Evolutionary conservation across 2,888 invertebrate species (phyloP), one percentile per base, ranked within the genome.

Genomic region (Hyposoter didymator): DNA sequence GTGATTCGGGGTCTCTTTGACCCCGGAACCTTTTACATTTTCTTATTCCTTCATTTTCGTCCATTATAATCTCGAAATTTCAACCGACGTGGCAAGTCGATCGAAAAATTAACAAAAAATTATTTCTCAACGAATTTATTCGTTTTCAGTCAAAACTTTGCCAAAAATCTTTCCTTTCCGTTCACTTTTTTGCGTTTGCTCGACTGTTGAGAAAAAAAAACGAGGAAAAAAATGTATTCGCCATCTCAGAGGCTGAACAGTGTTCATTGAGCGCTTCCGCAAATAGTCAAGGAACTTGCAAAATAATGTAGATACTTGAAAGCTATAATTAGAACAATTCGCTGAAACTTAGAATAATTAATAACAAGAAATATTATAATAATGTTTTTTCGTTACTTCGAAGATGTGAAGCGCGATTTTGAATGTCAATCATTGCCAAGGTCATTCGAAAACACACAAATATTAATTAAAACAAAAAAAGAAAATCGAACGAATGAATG

Each of bases 1-100:
- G 93, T 59, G 92, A 93, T 84, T 89, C 91, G 74, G 89, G 85
- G 78, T 87, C 74, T 84, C 87, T 90, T 87, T 93, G 91, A 93
- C 91, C 82, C 52, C 12, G 3, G 19, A 5, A 8, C 8, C 5
- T 22, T 22, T 4, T 28, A n/a, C 17, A 28, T 22, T 45, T 12
- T 22, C 19, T 14, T 22, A 14, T 14, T 59, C 28, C 10, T 14
- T 59, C 59, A 12, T 28, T 6, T 3, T 5, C 14, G 6, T 22
- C 28, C 1, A 59, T 28, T 28, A n/a, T n/a, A n/a, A 39, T 39
- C 39, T 39, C 10, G 8, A 39, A 8, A 8, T 39, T 39, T 39
- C 7, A 39, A 39, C 35, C 4, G 4, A 2, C 4, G 35, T 35
- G 35, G 2, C 35, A 35, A 35, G 49, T 49, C 49, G 49, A 49